Evolutionary conservation across 35 echinoderm and acorn worm genomes (phyloP).

Genomic region (Ophioderma brevispina): DNA sequence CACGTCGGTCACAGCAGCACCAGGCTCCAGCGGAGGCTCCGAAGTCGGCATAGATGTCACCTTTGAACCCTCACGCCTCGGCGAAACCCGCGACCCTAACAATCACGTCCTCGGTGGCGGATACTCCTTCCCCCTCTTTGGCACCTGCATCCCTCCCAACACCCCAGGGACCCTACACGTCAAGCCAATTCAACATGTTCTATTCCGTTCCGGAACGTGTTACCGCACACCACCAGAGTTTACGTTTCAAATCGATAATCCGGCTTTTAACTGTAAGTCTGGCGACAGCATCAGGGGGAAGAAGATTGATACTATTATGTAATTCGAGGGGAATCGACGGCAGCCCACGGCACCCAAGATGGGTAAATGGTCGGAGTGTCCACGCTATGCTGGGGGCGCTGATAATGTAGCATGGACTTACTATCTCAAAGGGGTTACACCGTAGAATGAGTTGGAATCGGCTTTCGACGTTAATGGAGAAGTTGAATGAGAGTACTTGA

Average conservation of each 20-base stretch:
- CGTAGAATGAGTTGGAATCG: no score
- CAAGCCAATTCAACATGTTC: constrained; percentile 87
- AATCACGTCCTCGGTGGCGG: constrained; percentile 71
- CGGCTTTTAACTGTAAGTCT: constrained; percentile 83
- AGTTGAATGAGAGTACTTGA: no score
- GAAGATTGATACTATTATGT: constrained; percentile 95
- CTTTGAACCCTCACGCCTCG: constrained; percentile 91
- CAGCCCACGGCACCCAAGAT: constrained; percentile 94
- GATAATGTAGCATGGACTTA: constrained; percentile 96
- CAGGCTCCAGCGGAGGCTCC: constrained; percentile 92
- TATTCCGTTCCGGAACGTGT: constrained; percentile 89
- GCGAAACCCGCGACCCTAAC: constrained; percentile 77
- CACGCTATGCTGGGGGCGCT: constrained; percentile 85
- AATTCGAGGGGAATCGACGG: constrained; percentile 88
- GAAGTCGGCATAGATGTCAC: constrained; percentile 93
- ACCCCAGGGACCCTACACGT: constrained; percentile 88
- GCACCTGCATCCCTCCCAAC: constrained; percentile 95
- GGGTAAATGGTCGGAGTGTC: constrained; percentile 92
- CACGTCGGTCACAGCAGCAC: constrained; percentile 84
- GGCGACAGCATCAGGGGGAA: constrained; percentile 95
- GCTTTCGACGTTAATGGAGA: no score
- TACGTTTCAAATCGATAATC: constrained; percentile 97
- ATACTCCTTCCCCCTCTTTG: constrained; percentile 94
- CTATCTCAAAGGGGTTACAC: constrained; percentile 74
- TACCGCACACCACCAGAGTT: constrained; percentile 94